Evolutionary conservation across 2,797 vertebrate genomes (phyloP).

Genomic region (Rhabdophis nuchalis): DNA sequence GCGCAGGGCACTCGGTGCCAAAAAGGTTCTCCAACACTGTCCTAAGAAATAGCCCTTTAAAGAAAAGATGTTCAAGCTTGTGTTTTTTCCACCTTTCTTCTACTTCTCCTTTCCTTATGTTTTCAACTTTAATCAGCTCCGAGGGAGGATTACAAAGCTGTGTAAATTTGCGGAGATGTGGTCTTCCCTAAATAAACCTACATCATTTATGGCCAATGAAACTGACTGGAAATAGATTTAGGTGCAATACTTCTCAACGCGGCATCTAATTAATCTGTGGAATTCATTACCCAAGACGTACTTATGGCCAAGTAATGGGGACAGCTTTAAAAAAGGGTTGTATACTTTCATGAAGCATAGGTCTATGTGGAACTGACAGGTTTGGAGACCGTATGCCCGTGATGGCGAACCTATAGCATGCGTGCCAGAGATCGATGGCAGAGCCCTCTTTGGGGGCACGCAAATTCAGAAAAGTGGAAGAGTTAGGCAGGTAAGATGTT

Average conservation of each 20-base stretch:
- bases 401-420: no score
- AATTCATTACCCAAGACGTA: background rate
- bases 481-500: no score
- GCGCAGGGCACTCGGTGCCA: no score
- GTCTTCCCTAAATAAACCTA: background rate
- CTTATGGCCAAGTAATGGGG: background rate
- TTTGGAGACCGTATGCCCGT: background rate
- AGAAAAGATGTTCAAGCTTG: background rate
- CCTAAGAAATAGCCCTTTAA: background rate
- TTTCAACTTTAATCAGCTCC: background rate
- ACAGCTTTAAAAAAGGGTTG: background rate
- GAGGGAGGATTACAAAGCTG: background rate
- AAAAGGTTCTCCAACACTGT: no score
- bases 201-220: background rate
- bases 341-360: background rate
- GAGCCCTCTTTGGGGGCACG: no score
- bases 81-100: background rate
- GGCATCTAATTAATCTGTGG: background rate
- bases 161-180: background rate
- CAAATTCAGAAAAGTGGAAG: no score
- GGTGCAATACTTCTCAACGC: background rate
- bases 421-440: no score
- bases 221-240: background rate
- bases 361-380: background rate
- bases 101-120: background rate